Conservation (phyloP, 2,113 vertebrate species). For the Salminus brasiliensis region DNA sequence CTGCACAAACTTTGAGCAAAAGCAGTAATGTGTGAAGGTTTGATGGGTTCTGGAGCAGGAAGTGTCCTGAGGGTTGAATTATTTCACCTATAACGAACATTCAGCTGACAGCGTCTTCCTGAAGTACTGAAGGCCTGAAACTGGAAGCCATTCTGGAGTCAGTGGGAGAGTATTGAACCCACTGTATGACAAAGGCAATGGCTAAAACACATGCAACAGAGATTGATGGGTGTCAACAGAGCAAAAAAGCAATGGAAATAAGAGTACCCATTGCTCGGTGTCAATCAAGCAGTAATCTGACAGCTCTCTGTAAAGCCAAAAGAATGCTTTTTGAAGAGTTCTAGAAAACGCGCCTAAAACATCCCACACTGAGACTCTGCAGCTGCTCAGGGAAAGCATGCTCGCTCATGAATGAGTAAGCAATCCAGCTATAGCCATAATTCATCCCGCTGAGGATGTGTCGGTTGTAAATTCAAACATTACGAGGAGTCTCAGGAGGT, state of each 20-base stretch:
- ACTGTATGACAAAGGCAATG: background rate
- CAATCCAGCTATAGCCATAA: background rate
- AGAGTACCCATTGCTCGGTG: background rate
- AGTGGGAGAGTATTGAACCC: background rate
- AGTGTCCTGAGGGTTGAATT: background rate
- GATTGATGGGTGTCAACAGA: background rate
- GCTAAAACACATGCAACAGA: background rate
- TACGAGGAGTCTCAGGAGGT: no score
- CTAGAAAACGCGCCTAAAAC: background rate
- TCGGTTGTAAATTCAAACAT: background rate
- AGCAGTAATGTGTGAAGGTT: constrained; percentile 22
- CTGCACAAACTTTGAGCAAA: constrained; percentile 3
- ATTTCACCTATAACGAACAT: background rate
- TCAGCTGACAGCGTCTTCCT: background rate
- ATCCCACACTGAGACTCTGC: background rate
- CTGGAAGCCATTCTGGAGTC: background rate
- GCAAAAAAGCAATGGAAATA: background rate
- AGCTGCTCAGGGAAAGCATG: background rate
- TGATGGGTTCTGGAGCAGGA: constrained; percentile 40
- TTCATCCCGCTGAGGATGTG: background rate
- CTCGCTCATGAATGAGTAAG: background rate
- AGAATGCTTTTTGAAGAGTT: background rate
- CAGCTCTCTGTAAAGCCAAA: background rate
- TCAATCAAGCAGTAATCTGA: constrained; percentile 1
- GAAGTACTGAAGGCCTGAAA: background rate